Evolutionary conservation across 2,888 invertebrate genomes (phyloP).

Genomic region (Seira ritae): DNA sequence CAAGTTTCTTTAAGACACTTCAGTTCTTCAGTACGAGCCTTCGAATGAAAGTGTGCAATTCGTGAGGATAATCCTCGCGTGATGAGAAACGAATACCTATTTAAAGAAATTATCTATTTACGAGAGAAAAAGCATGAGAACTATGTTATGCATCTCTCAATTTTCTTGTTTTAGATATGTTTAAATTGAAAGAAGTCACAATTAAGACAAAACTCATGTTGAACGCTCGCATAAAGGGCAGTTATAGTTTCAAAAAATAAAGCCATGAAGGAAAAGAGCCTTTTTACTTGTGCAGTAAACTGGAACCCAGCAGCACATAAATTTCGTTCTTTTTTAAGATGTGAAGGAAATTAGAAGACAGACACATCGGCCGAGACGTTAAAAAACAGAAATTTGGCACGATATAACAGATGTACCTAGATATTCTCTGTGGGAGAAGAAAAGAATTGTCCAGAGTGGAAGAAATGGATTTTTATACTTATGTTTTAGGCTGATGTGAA

Average conservation of each 20-base stretch:
- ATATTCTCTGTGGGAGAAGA: not conserved
- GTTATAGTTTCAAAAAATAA: not conserved
- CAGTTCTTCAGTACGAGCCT: not conserved
- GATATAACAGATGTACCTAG: not conserved
- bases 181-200: too few species aligned
- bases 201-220: too few species aligned
- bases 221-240: too few species aligned
- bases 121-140: too few species aligned
- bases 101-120: too few species aligned
- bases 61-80: not conserved
- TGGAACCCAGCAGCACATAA: not conserved
- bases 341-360: constrained; percentile 11
- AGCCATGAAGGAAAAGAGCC: not conserved
- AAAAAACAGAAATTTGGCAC: constrained; percentile 7
- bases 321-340: not conserved
- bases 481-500: not conserved
- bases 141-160: too few species aligned
- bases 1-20: too few species aligned
- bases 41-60: not conserved
- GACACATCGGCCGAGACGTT: constrained; percentile 8
- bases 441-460: not conserved
- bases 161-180: too few species aligned
- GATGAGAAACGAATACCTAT: too few species aligned
- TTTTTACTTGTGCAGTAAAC: not conserved
- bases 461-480: not conserved